A percentile compares a stretch with the other conserved stretches of the same genome.
These are phyloP conservation scores for Strix aluco DNA, from an alignment of 2,113 vertebrate species.

Conservation along the genomic window DNA sequence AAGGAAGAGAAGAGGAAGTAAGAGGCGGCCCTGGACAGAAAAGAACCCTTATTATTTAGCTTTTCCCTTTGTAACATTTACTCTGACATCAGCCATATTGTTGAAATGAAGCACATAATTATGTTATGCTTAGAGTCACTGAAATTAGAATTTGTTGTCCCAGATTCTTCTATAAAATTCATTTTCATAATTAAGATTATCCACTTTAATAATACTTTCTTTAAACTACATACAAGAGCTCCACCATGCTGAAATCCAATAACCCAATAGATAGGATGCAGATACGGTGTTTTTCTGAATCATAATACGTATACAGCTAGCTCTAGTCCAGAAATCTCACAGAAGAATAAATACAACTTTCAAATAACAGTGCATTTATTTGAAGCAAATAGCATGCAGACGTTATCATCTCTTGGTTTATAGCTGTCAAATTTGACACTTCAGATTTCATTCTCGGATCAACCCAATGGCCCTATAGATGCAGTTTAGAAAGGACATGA, in stretches of 20 bases:
- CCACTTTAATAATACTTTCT: not conserved
- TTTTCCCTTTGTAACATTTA: not conserved
- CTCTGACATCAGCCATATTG: not conserved
- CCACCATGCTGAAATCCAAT: not conserved
- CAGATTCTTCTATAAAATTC: not conserved
- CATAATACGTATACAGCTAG: not conserved
- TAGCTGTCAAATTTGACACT: not conserved
- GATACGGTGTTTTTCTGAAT: not conserved
- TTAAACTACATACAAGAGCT: not conserved
- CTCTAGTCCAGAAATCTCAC: not conserved
- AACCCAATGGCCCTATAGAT: not conserved
- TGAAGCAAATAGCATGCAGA: not conserved
- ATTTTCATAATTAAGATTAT: not conserved
- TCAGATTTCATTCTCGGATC: not conserved
- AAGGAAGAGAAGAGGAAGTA: not conserved
- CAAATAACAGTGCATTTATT: not conserved
- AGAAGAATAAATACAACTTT: slow-evolving; percentile 12
- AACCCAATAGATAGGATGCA: not conserved
- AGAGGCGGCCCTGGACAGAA: accelerated
- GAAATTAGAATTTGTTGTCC: not conserved
- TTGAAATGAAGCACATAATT: not conserved
- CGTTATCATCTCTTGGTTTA: not conserved
- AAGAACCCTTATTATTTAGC: not conserved
- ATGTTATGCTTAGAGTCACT: not conserved
- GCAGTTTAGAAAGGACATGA: not conserved